Conservation (phyloP, 2,113 vertebrate genomes). For the rabbit (Oryctolagus cuniculus) region DNA sequence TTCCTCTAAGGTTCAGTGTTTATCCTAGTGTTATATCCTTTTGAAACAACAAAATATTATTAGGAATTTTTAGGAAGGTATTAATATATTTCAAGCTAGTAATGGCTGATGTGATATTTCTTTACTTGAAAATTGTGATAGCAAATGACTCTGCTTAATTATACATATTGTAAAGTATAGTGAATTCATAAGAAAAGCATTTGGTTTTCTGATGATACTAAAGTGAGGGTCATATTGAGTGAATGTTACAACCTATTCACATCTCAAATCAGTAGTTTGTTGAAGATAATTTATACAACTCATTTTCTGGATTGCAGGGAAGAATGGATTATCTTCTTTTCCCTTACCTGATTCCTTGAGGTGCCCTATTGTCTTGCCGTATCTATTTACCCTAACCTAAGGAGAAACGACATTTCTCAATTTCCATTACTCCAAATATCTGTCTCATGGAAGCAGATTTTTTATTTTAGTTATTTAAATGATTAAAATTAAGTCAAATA, state of each 20-base stretch:
- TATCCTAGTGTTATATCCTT: neutral
- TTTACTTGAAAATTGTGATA: neutral
- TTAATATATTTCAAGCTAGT: neutral
- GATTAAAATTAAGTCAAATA: neutral
- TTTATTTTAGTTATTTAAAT: slow-evolving; percentile 7
- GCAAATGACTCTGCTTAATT: neutral
- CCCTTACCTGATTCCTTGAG: neutral
- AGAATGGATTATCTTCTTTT: neutral
- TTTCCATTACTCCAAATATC: neutral
- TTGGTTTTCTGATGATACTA: slow-evolving; percentile 8
- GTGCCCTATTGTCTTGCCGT: neutral
- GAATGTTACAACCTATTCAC: neutral
- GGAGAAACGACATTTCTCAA: neutral
- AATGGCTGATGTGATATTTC: neutral
- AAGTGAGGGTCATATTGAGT: neutral
- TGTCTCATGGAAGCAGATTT: neutral
- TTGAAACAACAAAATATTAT: slow-evolving; percentile 10
- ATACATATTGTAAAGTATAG: slow-evolving; percentile 17
- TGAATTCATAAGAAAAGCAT: neutral
- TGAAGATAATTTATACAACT: neutral
- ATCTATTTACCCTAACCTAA: neutral
- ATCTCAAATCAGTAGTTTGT: neutral
- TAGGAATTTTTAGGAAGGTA: slow-evolving; percentile 25
- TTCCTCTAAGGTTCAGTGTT: neutral
- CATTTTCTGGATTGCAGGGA: neutral